Evolutionary conservation across 1,140 invertebrate species (phyloP), one percentile per base, ranked within the genome.

Genomic region (Cydia pomonella): DNA sequence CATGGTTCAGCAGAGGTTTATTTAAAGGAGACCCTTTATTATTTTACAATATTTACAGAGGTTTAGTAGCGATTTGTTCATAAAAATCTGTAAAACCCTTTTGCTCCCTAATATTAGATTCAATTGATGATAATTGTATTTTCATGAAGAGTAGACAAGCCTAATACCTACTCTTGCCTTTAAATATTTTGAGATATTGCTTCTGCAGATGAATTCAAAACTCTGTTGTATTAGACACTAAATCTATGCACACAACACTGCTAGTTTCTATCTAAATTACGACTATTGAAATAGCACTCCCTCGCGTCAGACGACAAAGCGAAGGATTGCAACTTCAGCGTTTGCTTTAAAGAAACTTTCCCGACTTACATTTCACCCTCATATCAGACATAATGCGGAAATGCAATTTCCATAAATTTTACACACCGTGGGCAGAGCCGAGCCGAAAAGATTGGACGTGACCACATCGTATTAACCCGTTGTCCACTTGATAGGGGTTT

Each of bases 371-470:
- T 83, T 83, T 82, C 81, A 82, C 85, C 86, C 87, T 87, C 83
- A 76, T 83, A 84, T 83, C 77, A 84, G 85, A 85, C 84, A 86
- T 90, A 91, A 89, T 90, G 87, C 83, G 87, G 85, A 87, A 85
- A 91, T 92, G 87, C 89, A 92, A 92, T 92, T 92, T 92, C 90
- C 90, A 92, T 92, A 91, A 92, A 92, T 92, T 92, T 92, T 86
- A 89, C 90, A 92, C 86, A 84, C 80, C 74, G 85, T 88, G 87
- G 91, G 83, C 88, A 89, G 83, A 83, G 82, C 83, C 85, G 84
- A 83, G 84, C 85, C 87, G 84, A 90, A 91, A 91, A 91, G 87
- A 92, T 91, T 88, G 88, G 83, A 88, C 82, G 81, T 86, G 87
- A 87, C 87, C 90, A 85, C 84, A 76, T 84, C 80, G 84, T 84